Evolutionary conservation across 2,888 invertebrate genomes (phyloP).

Genomic region (Mesochorus sp.): DNA sequence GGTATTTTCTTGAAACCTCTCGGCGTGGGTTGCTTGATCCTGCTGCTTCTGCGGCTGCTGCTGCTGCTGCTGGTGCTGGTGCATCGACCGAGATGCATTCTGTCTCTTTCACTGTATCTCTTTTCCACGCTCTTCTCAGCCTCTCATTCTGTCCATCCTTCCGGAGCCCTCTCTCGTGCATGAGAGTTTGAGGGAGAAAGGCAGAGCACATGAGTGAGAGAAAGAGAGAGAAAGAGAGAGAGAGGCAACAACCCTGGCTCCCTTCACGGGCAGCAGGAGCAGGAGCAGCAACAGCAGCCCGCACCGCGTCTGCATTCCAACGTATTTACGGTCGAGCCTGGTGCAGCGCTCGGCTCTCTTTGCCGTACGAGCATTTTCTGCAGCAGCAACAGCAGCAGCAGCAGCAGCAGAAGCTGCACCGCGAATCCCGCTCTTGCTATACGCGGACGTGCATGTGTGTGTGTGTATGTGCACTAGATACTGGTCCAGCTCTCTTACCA

Average conservation of each 20-base stretch:
- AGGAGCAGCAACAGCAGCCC: slow-evolving; percentile 62
- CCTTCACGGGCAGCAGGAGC: slow-evolving; percentile 63
- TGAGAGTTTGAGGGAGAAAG: slow-evolving; percentile 24
- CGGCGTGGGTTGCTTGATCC: slow-evolving; percentile 34
- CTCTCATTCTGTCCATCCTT: slow-evolving; percentile 53
- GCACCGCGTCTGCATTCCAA: slow-evolving; percentile 71
- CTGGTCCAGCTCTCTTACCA: slow-evolving; percentile 19
- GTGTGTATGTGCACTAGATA: slow-evolving; percentile 16
- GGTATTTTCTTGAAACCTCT: slow-evolving; percentile 32
- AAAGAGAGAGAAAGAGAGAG: slow-evolving; percentile 28
- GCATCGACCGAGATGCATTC: slow-evolving; percentile 62
- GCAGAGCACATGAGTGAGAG: no score
- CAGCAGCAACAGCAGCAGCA: slow-evolving; percentile 39
- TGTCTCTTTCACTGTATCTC: slow-evolving; percentile 57
- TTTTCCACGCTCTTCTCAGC: slow-evolving; percentile 51
- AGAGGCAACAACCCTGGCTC: slow-evolving; percentile 43
- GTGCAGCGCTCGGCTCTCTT: slow-evolving; percentile 60
- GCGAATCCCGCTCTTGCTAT: slow-evolving; percentile 57
- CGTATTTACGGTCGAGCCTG: slow-evolving; percentile 69
- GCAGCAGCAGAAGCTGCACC: slow-evolving; percentile 52
- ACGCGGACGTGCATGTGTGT: slow-evolving; percentile 54
- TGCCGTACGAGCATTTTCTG: slow-evolving; percentile 61
- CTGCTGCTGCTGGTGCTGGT: slow-evolving; percentile 26
- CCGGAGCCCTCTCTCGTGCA: slow-evolving; percentile 37
- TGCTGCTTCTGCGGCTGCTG: slow-evolving; percentile 19